Conservation (phyloP, 2,113 vertebrate species). For the Coptodon bakossiorum region DNA sequence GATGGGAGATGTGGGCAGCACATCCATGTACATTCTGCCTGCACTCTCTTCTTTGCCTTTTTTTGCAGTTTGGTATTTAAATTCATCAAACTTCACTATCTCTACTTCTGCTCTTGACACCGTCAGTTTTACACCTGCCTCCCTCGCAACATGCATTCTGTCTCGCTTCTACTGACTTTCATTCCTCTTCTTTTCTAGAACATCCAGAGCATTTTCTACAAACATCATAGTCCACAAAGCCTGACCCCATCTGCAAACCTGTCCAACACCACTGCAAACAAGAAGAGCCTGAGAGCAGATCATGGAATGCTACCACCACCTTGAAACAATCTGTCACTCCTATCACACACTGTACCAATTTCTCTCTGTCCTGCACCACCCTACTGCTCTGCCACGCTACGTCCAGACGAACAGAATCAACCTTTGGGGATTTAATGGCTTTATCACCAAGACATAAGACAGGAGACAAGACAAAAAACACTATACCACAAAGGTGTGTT, state of each 20-base stretch:
- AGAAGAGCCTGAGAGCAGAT: neutral
- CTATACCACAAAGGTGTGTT: neutral
- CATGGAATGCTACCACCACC: neutral
- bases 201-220: neutral
- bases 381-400: neutral
- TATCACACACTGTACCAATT: neutral
- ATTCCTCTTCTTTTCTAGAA: neutral
- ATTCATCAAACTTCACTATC: neutral
- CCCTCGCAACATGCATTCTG: neutral
- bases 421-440: neutral
- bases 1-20: neutral
- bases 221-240: neutral
- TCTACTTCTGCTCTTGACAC: neutral
- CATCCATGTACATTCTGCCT: neutral
- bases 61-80: neutral
- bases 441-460: neutral
- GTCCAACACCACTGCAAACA: neutral
- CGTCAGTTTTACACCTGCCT: neutral
- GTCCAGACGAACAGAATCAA: accelerated
- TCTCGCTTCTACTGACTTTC: neutral
- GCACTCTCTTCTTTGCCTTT: neutral
- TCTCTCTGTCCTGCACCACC: neutral
- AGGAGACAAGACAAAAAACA: neutral
- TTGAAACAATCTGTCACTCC: neutral
- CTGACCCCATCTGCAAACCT: neutral